Base-by-base conservation (phyloP, 2,797 vertebrate genomes). In the Cirrhinus molitorella region DNA sequence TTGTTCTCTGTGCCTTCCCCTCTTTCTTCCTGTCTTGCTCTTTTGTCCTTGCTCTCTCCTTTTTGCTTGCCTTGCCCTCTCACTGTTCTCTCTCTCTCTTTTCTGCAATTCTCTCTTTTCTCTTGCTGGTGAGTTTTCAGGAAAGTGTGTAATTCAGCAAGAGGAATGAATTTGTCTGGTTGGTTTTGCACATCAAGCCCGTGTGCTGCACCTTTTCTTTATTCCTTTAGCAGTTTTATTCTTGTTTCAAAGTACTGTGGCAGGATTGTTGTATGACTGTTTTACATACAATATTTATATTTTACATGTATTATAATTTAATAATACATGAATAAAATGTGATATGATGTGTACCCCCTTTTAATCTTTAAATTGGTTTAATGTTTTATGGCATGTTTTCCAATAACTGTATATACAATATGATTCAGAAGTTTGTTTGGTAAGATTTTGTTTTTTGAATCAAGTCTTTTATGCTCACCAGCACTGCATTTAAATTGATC, bases 1-100 rank as follows among this genome's bases (percentile, higher is more conserved):
- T 81, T n/a, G 40, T 51, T 68, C 79, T 85, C 79, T 77, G 49
- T 85, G 28, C 45, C 66, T 85, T 43, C 19, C 53, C 51, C 61
- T 81, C 47, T 80, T 67, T 85, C 83, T 84, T 71, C 68, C 83
- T 53, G 55, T 79, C 40, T 83, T 76, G 40, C 63, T 81, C 49
- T 79, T 43, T 82, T 83, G 68, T 47, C 74, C 71, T 31, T 68
- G 47, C 21, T 82, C 51, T 49, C 40, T 82, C 65, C 45, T 70
- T 70, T 61, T 21, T 73, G 76, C 59, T 74, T 23, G 71, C 68
- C 57, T 81, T 55, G 71, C 53, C 28, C 63, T 72, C 68, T 49
- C 51, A 11, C 67, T 59, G 17, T 57, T 63, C 28, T 55, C 19
- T 65, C n/a, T 57, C 31, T 51, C 37, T 66, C 17, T 25, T 10